Conservation (phyloP, 2,113 vertebrate genomes). For the Tapirus terrestris region DNA sequence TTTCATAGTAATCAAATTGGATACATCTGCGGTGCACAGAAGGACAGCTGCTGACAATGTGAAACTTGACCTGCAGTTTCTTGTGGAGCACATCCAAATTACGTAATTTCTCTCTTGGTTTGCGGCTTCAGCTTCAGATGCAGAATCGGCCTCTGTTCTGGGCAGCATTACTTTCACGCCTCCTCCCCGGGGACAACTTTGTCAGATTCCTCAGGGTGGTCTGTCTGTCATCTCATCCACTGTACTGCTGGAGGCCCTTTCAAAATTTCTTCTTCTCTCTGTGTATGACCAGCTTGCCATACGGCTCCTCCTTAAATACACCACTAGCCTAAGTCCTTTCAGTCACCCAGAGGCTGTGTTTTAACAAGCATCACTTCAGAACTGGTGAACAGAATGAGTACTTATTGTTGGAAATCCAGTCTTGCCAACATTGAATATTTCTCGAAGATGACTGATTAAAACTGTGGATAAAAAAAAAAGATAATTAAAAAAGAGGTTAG, state of each 20-base stretch:
- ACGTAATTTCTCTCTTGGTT: background rate
- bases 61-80: background rate
- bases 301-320: background rate
- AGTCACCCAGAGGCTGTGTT: background rate
- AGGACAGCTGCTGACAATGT: background rate
- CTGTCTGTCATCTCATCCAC: background rate
- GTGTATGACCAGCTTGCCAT: background rate
- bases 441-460: background rate
- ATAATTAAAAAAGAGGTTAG: background rate
- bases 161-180: background rate
- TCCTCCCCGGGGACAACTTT: background rate
- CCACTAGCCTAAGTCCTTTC: background rate
- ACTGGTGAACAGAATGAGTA: background rate
- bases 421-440: background rate
- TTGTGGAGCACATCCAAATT: background rate
- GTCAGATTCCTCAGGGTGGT: background rate
- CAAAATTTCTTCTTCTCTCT: background rate
- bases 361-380: background rate
- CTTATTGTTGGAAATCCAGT: background rate
- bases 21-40: background rate
- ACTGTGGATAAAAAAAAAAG: background rate
- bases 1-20: constrained; percentile 17
- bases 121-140: background rate
- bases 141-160: background rate
- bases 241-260: background rate